Conservation (phyloP, 2,113 vertebrate species). For the Rhinopomastus cyanomelas region DNA sequence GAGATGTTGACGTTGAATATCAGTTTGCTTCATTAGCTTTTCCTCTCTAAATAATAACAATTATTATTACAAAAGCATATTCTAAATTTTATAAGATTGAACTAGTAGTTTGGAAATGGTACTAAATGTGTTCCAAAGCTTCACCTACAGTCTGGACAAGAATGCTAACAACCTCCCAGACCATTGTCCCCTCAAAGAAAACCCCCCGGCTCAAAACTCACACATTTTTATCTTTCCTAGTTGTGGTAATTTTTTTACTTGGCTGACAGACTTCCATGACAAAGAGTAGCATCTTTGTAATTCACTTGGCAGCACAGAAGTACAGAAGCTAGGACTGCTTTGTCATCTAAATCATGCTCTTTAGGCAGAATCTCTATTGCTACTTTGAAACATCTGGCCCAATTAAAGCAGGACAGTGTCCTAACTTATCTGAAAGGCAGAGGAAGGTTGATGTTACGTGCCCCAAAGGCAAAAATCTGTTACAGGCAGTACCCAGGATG, state of each 20-base stretch:
- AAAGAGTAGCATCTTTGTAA: conserved; percentile 32
- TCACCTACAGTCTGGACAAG: background rate
- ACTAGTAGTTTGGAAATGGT: background rate
- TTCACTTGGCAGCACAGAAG: conserved; percentile 9
- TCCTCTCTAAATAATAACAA: no score
- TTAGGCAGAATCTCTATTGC: conserved; percentile 18
- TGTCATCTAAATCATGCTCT: conserved; percentile 49
- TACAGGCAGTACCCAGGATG: background rate
- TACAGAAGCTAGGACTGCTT: conserved; percentile 8
- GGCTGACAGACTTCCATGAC: conserved; percentile 27
- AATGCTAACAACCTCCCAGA: background rate
- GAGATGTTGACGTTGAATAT: background rate
- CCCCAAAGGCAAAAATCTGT: conserved; percentile 56
- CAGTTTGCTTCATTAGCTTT: background rate
- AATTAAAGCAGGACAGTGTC: conserved; percentile 35
- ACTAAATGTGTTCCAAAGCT: background rate
- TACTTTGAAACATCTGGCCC: conserved; percentile 58
- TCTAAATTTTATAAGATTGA: background rate
- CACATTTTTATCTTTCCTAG: background rate
- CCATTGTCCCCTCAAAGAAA: background rate
- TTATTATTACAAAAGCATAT: no score
- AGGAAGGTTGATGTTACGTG: conserved; percentile 42
- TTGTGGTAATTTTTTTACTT: background rate
- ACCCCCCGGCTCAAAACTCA: background rate
- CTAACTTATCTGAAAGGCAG: conserved; percentile 38